phyloP scores from a whole-genome alignment of 1,140 invertebrate genomes.

The Xylocopa sonorina region DNA sequence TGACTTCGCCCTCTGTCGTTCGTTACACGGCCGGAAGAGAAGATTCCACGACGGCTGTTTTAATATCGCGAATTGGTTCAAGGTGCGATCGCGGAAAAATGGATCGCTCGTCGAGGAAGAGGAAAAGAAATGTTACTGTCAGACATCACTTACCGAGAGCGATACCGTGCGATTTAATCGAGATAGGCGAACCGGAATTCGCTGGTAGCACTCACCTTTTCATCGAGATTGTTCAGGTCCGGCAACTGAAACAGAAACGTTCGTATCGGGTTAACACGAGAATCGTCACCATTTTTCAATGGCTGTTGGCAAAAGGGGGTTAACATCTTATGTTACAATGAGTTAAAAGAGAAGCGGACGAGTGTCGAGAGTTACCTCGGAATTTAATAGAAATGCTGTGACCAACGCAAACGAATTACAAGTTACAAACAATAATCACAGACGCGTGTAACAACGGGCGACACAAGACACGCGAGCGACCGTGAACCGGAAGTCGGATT shows the following conservation, averaged over 20 bases:
- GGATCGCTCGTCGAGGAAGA: not conserved
- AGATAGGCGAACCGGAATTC: not conserved
- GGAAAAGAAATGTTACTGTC: not conserved
- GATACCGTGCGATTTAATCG: not conserved
- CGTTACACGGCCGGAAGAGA: not conserved
- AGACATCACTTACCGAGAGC: constrained; percentile 28
- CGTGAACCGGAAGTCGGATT: not conserved
- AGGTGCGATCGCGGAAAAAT: not conserved
- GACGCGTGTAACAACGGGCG: too few species aligned
- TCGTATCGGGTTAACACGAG: constrained; percentile 5
- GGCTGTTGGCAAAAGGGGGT: not conserved
- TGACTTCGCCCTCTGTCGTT: too few species aligned
- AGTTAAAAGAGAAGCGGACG: not conserved
- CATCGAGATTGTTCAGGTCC: constrained; percentile 75
- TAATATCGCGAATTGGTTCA: too few species aligned
- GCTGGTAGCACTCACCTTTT: constrained; percentile 74
- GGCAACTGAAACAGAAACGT: constrained; percentile 77
- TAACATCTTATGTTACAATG: not conserved
- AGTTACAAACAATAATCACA: not conserved
- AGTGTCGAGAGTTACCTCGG: not conserved
- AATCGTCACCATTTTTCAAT: not conserved
- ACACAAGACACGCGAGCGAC: not conserved
- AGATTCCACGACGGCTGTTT: not conserved
- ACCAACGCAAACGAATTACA: not conserved
- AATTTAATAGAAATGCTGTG: too few species aligned